Conservation (phyloP, 2,888 invertebrate genomes). For the Luffia ferchaultella region DNA sequence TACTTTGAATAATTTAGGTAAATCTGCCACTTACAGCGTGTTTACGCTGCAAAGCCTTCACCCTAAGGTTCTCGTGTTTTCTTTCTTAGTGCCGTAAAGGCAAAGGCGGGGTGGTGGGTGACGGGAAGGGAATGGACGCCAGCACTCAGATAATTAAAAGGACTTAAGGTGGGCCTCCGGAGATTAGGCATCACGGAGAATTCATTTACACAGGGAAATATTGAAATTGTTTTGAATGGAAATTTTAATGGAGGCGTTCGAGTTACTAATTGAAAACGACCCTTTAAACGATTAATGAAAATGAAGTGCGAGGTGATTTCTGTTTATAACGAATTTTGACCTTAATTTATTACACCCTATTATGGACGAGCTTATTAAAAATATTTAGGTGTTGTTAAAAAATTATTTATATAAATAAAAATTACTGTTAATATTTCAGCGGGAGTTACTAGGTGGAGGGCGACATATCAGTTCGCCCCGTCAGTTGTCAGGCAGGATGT, state of each 20-base stretch:
- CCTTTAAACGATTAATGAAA: background rate
- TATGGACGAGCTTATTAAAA: too few relatives aligned
- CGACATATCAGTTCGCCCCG: background rate
- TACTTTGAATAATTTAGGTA: slow-evolving; percentile 35
- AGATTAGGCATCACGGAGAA: slow-evolving; percentile 7
- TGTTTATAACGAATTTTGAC: background rate
- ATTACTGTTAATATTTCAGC: too few relatives aligned
- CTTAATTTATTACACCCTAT: background rate
- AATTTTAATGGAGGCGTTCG: slow-evolving; percentile 42
- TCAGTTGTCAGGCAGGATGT: slow-evolving; percentile 7
- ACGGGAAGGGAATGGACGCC: background rate
- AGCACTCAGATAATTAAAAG: slow-evolving; percentile 9
- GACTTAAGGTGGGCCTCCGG: slow-evolving; percentile 8
- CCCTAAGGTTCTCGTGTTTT: slow-evolving; percentile 5
- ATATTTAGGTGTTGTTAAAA: too few relatives aligned
- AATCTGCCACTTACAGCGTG: slow-evolving; percentile 27
- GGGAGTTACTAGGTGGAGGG: too few relatives aligned
- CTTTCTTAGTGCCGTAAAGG: slow-evolving; percentile 3
- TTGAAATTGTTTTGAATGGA: slow-evolving; percentile 57
- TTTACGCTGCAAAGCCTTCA: slow-evolving; percentile 20
- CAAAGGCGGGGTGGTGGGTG: slow-evolving; percentile 1
- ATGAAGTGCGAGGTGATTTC: background rate
- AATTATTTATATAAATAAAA: too few relatives aligned
- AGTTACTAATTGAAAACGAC: slow-evolving; percentile 4
- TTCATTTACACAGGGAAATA: slow-evolving; percentile 27